Evolutionary conservation across 2,888 invertebrate genomes (phyloP).

Genomic region (Tortricodes alternella): DNA sequence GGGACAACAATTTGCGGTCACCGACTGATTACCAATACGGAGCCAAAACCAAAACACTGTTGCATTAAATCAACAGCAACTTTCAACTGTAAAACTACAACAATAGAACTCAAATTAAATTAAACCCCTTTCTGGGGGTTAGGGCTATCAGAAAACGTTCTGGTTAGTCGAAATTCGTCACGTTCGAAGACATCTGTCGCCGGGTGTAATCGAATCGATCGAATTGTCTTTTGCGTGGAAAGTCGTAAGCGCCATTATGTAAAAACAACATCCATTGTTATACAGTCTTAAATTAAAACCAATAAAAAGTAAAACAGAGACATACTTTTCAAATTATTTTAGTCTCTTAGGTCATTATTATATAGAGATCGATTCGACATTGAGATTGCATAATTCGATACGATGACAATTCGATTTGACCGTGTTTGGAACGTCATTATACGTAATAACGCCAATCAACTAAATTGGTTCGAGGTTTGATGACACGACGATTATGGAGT

Average conservation of each 20-base stretch:
- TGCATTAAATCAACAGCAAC: conserved; percentile 35
- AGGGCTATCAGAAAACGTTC: conserved; percentile 47
- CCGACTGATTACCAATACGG: conserved; percentile 78
- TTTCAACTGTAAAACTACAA: conserved; percentile 36
- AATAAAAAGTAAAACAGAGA: neutral
- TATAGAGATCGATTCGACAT: conserved; percentile 61
- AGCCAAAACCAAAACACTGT: conserved; percentile 58
- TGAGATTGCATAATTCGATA: conserved; percentile 76
- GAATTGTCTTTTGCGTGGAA: conserved; percentile 1
- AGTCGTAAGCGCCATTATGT: conserved; percentile 11
- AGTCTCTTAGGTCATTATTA: conserved; percentile 40
- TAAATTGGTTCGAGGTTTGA: conserved; percentile 63
- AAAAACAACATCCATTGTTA: neutral
- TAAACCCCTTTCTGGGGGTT: conserved; percentile 32
- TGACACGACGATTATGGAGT: conserved; percentile 65
- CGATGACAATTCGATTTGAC: conserved; percentile 78
- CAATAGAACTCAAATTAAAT: conserved; percentile 37
- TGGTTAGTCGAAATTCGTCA: conserved; percentile 79
- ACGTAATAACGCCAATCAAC: conserved; percentile 65
- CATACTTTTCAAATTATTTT: neutral
- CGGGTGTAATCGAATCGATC: conserved; percentile 65
- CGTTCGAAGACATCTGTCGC: conserved; percentile 81
- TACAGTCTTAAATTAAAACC: neutral
- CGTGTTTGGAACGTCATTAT: conserved; percentile 64
- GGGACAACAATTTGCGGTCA: conserved; percentile 83